These are phyloP conservation scores for Ispidina picta DNA, from an alignment of 2,797 vertebrate species.

Conservation along the genomic window DNA sequence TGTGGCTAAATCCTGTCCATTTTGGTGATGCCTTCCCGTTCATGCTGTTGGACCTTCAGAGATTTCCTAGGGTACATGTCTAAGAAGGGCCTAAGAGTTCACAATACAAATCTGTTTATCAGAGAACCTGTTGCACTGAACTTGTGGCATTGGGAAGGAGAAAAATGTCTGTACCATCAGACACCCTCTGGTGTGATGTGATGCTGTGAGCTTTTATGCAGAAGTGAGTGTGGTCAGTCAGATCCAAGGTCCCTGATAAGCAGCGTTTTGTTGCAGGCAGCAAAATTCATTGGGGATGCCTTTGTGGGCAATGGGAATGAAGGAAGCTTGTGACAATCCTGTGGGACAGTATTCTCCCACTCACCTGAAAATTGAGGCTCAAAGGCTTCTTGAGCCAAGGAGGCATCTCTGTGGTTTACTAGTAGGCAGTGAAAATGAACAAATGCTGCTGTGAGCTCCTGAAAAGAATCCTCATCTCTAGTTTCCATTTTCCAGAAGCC, in stretches of 20 bases:
- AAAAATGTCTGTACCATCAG: background rate
- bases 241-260: background rate
- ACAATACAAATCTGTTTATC: background rate
- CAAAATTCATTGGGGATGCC: background rate
- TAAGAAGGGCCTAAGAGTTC: background rate
- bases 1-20: background rate
- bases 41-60: background rate
- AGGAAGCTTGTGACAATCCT: background rate
- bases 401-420: background rate
- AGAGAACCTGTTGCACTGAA: background rate
- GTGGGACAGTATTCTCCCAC: background rate
- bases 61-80: background rate
- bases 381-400: background rate
- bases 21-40: background rate
- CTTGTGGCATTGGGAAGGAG: background rate
- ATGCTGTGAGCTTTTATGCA: background rate
- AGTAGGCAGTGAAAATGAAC: background rate
- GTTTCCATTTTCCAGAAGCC: background rate
- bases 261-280: background rate
- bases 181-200: accelerated
- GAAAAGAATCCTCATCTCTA: background rate
- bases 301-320: background rate
- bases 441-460: background rate
- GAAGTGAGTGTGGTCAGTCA: background rate
- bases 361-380: background rate